Conservation (phyloP, 2,113 vertebrate species). For the Leucosticte australis region DNA sequence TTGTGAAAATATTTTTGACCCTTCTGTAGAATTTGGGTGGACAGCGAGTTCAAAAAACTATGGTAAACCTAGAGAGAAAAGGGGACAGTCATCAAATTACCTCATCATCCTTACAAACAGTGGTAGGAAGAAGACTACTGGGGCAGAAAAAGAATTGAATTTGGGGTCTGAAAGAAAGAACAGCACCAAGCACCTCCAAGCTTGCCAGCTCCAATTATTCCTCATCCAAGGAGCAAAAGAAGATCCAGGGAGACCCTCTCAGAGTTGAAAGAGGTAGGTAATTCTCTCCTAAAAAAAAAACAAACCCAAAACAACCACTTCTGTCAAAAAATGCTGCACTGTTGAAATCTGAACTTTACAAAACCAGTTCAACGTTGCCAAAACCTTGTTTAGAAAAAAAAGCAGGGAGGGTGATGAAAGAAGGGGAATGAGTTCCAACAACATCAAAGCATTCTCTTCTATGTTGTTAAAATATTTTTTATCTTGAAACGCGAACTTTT, state of each 20-base stretch:
- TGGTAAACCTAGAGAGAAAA: neutral
- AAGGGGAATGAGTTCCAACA: conserved; percentile 24
- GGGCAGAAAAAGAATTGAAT: neutral
- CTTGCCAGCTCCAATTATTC: neutral
- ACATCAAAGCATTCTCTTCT: conserved; percentile 56
- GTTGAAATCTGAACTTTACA: conserved; percentile 32
- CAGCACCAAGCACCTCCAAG: neutral
- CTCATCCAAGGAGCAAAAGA: neutral
- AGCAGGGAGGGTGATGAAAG: conserved; percentile 19
- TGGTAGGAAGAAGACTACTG: neutral
- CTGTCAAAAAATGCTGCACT: conserved; percentile 4
- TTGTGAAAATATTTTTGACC: neutral
- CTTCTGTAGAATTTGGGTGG: neutral
- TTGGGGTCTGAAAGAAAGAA: neutral
- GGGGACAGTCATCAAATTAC: neutral
- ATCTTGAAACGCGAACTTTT: conserved; percentile 51
- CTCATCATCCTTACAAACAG: neutral
- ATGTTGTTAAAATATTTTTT: conserved; percentile 41
- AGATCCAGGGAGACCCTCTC: neutral
- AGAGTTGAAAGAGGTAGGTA: neutral
- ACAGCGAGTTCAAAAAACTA: neutral
- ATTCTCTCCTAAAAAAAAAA: neutral
- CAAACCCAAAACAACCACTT: neutral
- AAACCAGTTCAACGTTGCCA: neutral
- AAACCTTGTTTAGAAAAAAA: conserved; percentile 23